Base-by-base conservation (phyloP, 2,113 vertebrate species). In the Gymnogyps californianus region DNA sequence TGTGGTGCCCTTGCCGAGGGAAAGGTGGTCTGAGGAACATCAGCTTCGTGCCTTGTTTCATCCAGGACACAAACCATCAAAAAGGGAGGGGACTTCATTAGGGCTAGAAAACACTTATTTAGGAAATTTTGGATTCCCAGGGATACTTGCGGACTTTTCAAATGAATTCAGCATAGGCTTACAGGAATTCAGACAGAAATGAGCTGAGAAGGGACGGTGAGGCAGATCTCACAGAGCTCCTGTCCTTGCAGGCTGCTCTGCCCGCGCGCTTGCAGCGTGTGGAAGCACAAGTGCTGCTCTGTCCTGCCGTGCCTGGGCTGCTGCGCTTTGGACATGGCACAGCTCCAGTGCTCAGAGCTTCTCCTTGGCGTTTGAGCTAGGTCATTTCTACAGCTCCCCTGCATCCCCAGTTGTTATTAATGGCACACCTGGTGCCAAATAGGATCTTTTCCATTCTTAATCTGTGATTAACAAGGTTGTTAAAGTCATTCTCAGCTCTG, bases 391-490 rank as follows among this genome's bases (percentile, higher is more conserved):
- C 91, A 87, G 94, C 77, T 90, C 80, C 69, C 44, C 89, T 74
- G 62, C 87, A 88, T 70, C 91, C 85, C 85, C n/a, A 9, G n/a
- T 11, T 79, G 81, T 88, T 91, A 70, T 83, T 95, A 87, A 93
- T 64, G 82, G 78, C 84, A 85, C 81, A 88, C 89, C 91, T 91
- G 87, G 75, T 94, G 93, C 96, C 94, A 96, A 96, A 77, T 2
- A 83, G 89, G 82, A 88, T 91, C 95, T 94, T 91, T 91, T 90
- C 89, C 82, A 75, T 94, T 94, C 93, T 93, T 96, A 91, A 94
- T 95, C 95, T 97, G 75, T 78, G 93, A 93, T 96, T 96, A 96
- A 95, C 94, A 96, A 96, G 87, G 87, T 90, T 95, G 89, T 97
- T 97, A 96, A 94, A 96, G 94, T 95, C 87, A 74, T 91, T 88